Percentiles rank a stretch among this genome's conserved stretches.
phyloP scores from a whole-genome alignment of 2,113 vertebrate genomes.

The Trinectes maculatus region DNA sequence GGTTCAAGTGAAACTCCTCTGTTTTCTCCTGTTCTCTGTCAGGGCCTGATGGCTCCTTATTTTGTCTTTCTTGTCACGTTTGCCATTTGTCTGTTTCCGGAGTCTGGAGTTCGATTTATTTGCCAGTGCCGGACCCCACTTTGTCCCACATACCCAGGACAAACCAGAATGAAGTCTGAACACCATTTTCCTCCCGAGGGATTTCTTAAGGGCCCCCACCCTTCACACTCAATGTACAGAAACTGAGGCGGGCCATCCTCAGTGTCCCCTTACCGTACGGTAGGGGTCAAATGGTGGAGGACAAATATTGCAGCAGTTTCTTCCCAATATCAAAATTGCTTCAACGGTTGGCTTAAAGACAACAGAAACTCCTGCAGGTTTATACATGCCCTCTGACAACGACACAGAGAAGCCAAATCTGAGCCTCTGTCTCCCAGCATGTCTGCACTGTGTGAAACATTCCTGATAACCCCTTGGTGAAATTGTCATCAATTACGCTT shows the following conservation, averaged over 20 bases:
- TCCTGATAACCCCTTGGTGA: constrained; percentile 21
- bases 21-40: constrained; percentile 41
- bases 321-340: constrained; percentile 27
- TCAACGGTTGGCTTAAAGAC: constrained; percentile 76
- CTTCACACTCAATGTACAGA: neutral
- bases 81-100: constrained; percentile 17
- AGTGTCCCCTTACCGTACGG: neutral
- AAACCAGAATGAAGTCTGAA: too few species aligned
- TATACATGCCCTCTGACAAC: constrained; percentile 66
- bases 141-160: too few species aligned
- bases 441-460: constrained; percentile 19
- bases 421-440: constrained; percentile 16
- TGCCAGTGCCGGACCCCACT: too few species aligned
- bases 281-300: constrained; percentile 16
- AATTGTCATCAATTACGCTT: constrained; percentile 4
- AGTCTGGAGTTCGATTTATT: neutral
- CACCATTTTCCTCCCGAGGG: too few species aligned
- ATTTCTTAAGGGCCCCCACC: too few species aligned
- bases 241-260: neutral
- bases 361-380: constrained; percentile 84
- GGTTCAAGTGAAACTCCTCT: constrained; percentile 80
- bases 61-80: constrained; percentile 12
- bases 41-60: constrained; percentile 9
- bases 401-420: constrained; percentile 30
- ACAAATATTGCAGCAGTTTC: constrained; percentile 15